Conservation (phyloP, 2,113 vertebrate genomes). For the Cynopterus brachyotis region DNA sequence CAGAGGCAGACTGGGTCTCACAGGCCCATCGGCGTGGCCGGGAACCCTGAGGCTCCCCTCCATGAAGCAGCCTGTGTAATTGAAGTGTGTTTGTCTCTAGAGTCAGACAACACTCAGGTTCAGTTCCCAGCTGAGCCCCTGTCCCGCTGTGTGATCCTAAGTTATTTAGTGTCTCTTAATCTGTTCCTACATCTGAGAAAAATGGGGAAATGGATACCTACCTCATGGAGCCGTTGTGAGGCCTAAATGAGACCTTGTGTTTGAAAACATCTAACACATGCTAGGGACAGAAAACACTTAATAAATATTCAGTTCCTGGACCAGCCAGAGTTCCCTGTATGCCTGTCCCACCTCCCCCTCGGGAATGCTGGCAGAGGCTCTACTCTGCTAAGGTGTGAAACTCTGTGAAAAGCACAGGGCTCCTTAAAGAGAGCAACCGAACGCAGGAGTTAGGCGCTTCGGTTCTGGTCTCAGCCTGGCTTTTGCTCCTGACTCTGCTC, state of each 20-base stretch:
- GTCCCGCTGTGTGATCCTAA: not conserved
- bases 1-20: not conserved
- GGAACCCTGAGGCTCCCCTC: not conserved
- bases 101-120: not conserved
- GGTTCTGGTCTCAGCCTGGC: not conserved
- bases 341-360: not conserved
- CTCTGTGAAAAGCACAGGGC: not conserved
- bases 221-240: not conserved
- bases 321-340: not conserved
- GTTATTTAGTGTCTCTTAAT: not conserved
- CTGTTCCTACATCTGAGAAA: not conserved
- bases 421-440: not conserved
- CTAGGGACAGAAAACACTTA: not conserved
- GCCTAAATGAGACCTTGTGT: not conserved
- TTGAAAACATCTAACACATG: not conserved
- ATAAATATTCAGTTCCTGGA: not conserved
- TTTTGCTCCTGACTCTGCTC: not conserved
- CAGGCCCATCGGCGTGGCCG: not conserved
- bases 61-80: not conserved
- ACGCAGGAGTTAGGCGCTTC: fast-evolving
- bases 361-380: not conserved
- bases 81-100: not conserved
- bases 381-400: not conserved
- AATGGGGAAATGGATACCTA: fast-evolving
- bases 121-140: not conserved